Conservation (phyloP, 1,140 invertebrate species). For the Glomeris maerens region DNA sequence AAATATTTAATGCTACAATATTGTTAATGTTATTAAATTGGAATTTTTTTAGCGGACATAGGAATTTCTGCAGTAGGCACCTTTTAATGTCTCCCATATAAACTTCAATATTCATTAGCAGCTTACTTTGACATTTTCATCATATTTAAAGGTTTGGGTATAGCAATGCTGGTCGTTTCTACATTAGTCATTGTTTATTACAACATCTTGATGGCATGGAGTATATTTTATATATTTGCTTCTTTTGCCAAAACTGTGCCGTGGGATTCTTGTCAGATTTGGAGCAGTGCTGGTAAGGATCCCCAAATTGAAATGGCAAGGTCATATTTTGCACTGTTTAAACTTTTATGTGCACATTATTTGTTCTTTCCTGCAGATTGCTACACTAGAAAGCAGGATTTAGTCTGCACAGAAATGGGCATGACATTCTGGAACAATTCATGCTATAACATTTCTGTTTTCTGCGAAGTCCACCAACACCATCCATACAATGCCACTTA, state of each 20-base stretch:
- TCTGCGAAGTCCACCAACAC: too few species aligned
- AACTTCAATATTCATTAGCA: conserved; percentile 47
- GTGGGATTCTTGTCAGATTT: conserved; percentile 60
- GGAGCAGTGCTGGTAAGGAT: conserved; percentile 51
- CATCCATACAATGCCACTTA: too few species aligned
- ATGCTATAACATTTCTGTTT: background rate
- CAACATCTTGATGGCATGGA: conserved; percentile 74
- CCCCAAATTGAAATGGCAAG: background rate
- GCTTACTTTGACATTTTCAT: conserved; percentile 27
- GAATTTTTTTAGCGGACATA: background rate
- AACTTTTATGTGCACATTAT: conserved; percentile 8
- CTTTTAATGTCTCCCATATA: conserved; percentile 2
- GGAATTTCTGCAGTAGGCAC: background rate
- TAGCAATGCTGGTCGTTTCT: conserved; percentile 69
- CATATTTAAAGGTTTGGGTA: conserved; percentile 54
- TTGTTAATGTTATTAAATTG: background rate
- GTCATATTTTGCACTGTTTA: background rate
- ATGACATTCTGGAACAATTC: background rate
- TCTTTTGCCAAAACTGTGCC: conserved; percentile 53
- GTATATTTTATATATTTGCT: conserved; percentile 63
- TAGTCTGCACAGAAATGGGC: background rate
- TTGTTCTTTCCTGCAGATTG: conserved; percentile 11
- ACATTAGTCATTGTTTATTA: conserved; percentile 69
- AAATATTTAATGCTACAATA: background rate
- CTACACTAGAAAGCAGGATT: background rate